Conservation (phyloP, 2,797 vertebrate genomes). For the Onychomys leucogaster region DNA sequence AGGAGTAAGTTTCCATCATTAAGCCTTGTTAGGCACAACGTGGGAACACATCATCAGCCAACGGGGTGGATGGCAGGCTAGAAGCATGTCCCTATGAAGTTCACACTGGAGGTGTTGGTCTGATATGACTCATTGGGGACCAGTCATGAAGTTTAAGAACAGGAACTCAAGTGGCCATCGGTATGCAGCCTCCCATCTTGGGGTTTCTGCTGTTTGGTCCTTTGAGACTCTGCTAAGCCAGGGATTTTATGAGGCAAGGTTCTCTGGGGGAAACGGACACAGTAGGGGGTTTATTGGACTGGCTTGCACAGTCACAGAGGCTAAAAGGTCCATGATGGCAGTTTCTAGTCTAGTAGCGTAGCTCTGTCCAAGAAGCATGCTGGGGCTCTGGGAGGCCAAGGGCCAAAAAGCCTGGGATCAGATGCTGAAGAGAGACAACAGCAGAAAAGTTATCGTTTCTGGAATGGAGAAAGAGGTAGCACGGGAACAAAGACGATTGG, state of each 20-base stretch:
- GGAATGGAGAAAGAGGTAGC: not conserved
- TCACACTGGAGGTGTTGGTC: not conserved
- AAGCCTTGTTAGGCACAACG: not conserved
- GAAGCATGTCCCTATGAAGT: rapidly evolving
- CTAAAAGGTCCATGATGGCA: not conserved
- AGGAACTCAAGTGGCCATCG: not conserved
- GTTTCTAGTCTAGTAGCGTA: not conserved
- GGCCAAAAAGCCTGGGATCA: not conserved
- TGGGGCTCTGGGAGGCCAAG: not conserved
- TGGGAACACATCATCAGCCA: not conserved
- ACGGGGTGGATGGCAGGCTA: not conserved
- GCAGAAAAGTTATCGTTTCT: not conserved
- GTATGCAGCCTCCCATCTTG: not conserved
- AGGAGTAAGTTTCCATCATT: not conserved
- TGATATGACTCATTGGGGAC: not conserved
- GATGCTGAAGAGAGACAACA: not conserved
- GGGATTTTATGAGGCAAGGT: not conserved
- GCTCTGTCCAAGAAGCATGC: not conserved
- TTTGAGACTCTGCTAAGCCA: not conserved
- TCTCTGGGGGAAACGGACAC: not conserved
- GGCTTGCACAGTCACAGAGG: not conserved
- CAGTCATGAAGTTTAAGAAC: not conserved
- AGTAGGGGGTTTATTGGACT: not conserved
- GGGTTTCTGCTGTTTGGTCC: not conserved
- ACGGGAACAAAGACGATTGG: rapidly evolving